Conservation (phyloP, 2,113 vertebrate genomes). For the Electrona antarctica region DNA sequence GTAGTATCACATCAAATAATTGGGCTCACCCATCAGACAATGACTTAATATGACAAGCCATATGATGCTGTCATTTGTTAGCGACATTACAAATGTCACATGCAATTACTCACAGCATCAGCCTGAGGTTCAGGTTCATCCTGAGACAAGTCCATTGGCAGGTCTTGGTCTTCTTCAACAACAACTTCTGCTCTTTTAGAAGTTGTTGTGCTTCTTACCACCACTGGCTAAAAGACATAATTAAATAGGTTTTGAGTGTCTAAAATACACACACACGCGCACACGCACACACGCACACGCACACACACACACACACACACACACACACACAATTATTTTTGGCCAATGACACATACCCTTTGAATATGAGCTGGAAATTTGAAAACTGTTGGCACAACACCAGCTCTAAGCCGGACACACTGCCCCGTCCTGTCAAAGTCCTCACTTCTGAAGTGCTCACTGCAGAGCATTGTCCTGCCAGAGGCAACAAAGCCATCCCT, state of each 20-base stretch:
- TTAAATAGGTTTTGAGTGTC: too few species aligned
- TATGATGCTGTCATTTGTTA: not conserved
- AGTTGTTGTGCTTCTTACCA: too few species aligned
- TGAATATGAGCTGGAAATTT: constrained; percentile 13
- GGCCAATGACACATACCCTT: constrained; percentile 10
- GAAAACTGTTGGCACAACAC: constrained; percentile 10
- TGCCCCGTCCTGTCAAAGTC: constrained; percentile 16
- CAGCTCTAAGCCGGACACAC: constrained; percentile 14
- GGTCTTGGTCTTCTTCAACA: too few species aligned
- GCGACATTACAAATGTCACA: not conserved
- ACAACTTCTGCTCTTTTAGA: not conserved
- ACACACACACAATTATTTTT: not conserved
- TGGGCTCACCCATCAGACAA: too few species aligned
- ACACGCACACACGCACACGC: not conserved
- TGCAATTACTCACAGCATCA: not conserved
- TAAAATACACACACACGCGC: too few species aligned
- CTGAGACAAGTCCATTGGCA: not conserved
- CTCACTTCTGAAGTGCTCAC: too few species aligned
- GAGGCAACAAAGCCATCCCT: not conserved
- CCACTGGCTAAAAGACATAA: too few species aligned
- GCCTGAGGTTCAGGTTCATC: not conserved
- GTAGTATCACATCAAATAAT: too few species aligned
- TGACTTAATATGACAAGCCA: too few species aligned
- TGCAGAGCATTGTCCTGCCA: too few species aligned
- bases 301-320: too few species aligned